phyloP scores from a whole-genome alignment of 2,797 vertebrate genomes.

The Rhinophrynus dorsalis region DNA sequence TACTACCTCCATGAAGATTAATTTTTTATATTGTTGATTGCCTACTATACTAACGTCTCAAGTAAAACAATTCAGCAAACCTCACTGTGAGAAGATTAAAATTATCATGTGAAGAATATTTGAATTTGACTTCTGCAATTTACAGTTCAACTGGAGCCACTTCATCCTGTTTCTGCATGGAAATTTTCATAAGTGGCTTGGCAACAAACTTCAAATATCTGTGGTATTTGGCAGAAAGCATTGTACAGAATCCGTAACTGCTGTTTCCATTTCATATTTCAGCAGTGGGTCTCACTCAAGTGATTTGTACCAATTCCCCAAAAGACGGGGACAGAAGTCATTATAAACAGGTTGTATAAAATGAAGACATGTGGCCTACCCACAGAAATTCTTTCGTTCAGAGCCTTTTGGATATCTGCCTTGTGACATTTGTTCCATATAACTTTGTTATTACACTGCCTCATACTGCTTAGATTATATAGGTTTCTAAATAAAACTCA shows the following conservation, averaged over 20 bases:
- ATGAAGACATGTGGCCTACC: constrained; percentile 48
- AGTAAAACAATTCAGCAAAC: constrained; percentile 54
- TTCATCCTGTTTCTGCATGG: constrained; percentile 45
- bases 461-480: constrained; percentile 44
- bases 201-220: constrained; percentile 55
- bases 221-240: constrained; percentile 53
- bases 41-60: constrained; percentile 62
- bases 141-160: constrained; percentile 32
- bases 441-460: constrained; percentile 47
- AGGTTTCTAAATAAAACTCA: constrained; percentile 49
- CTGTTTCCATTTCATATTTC: constrained; percentile 54
- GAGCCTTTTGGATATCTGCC: constrained; percentile 44
- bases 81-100: constrained; percentile 51
- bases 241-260: constrained; percentile 26
- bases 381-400: constrained; percentile 53
- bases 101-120: constrained; percentile 52
- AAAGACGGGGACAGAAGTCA: constrained; percentile 48
- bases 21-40: no score
- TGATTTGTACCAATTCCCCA: constrained; percentile 34
- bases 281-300: constrained; percentile 31
- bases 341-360: constrained; percentile 50
- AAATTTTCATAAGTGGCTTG: constrained; percentile 57
- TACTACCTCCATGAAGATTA: no score
- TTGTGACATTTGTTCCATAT: constrained; percentile 57
- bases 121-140: constrained; percentile 48